Percentiles rank a stretch among this genome's conserved stretches.
Conservation (phyloP, 1,140 invertebrate species). For the Eumaeus atala region DNA sequence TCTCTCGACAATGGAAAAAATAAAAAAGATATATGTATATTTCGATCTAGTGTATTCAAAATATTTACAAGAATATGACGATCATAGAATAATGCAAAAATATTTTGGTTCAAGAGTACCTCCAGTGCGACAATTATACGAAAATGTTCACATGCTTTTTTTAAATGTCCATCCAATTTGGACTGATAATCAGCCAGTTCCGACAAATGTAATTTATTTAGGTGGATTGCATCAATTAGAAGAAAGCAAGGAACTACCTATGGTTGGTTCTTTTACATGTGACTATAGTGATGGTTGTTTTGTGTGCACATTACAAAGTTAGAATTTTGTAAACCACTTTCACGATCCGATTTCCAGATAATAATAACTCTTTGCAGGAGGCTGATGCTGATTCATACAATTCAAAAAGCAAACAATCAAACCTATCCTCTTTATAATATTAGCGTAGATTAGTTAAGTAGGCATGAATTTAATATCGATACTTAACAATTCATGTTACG, state of each 20-base stretch:
- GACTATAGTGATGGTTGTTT: background rate
- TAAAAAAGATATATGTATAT: constrained; percentile 13
- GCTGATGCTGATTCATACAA: too few relatives aligned
- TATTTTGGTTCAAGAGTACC: constrained; percentile 33
- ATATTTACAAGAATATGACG: constrained; percentile 12
- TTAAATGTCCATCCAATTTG: constrained; percentile 62
- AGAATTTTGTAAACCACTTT: too few relatives aligned
- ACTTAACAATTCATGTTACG: too few relatives aligned
- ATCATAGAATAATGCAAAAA: constrained; percentile 22
- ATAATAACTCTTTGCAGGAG: too few relatives aligned
- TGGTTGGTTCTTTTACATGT: constrained; percentile 29
- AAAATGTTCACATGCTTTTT: constrained; percentile 53
- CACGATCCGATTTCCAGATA: too few relatives aligned
- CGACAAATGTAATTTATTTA: constrained; percentile 75
- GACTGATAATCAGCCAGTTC: constrained; percentile 62
- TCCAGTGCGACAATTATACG: constrained; percentile 26
- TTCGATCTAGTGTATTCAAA: constrained; percentile 13
- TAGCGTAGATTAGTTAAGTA: too few relatives aligned
- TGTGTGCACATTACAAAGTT: too few relatives aligned
- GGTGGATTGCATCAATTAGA: constrained; percentile 74
- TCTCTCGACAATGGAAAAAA: constrained; percentile 26
- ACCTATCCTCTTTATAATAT: too few relatives aligned
- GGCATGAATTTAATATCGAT: too few relatives aligned
- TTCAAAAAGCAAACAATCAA: too few relatives aligned
- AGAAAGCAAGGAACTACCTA: constrained; percentile 41